Percentiles rank a stretch among this genome's conserved stretches.
Conservation (phyloP, 2,888 invertebrate genomes). For the Spisula solida region DNA sequence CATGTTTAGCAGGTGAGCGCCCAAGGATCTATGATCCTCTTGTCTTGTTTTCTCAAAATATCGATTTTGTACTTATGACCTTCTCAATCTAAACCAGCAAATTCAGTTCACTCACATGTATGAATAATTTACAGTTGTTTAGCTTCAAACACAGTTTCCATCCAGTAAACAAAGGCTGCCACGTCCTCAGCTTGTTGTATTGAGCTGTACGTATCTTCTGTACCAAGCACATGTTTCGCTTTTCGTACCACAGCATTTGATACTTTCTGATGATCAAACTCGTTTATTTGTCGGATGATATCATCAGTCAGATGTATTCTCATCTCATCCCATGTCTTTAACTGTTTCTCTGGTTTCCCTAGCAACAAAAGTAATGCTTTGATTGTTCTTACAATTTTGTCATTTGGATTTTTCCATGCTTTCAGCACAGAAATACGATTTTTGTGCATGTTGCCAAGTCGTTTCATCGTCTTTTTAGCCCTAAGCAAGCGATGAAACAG, state of each 20-base stretch:
- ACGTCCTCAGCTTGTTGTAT: background rate
- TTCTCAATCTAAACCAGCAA: too few relatives aligned
- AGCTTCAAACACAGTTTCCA: background rate
- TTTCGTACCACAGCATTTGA: background rate
- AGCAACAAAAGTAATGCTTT: constrained; percentile 26
- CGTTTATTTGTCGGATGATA: background rate
- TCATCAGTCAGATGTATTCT: constrained; percentile 10
- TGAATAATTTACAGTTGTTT: background rate
- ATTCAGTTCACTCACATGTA: too few relatives aligned
- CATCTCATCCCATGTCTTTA: constrained; percentile 30
- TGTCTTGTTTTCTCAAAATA: too few relatives aligned
- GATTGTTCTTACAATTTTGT: too few relatives aligned
- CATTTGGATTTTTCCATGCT: too few relatives aligned
- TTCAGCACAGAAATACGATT: too few relatives aligned
- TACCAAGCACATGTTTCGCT: background rate
- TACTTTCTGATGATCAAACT: background rate
- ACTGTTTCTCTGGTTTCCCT: background rate
- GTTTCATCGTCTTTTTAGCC: background rate
- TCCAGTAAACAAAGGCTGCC: background rate
- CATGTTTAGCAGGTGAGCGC: too few relatives aligned
- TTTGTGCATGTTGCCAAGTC: too few relatives aligned
- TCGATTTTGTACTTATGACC: too few relatives aligned
- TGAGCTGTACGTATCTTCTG: background rate
- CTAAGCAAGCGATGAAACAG: background rate
- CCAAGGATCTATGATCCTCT: too few relatives aligned